These are phyloP conservation scores for Adoxophyes honmai DNA, from an alignment of 1,140 invertebrate genomes.

Conservation along the genomic window DNA sequence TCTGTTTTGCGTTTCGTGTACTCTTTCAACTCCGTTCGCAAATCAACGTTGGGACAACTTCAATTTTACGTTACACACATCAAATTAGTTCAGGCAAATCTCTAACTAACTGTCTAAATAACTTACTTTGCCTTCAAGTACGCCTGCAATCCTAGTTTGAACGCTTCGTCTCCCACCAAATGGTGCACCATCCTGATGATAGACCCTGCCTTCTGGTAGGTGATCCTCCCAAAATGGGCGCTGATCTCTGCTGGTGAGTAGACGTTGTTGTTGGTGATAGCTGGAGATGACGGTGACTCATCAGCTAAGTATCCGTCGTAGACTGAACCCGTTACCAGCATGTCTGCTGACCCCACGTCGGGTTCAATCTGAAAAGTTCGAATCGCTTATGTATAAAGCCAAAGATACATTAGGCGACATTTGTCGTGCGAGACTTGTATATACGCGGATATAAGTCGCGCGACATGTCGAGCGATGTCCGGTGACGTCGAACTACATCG, in stretches of 20 bases:
- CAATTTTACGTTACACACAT: too few species aligned
- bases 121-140: constrained; percentile 76
- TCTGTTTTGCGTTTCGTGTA: too few species aligned
- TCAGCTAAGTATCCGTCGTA: constrained; percentile 61
- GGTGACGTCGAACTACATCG: too few species aligned
- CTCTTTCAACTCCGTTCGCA: too few species aligned
- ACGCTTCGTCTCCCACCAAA: constrained; percentile 81
- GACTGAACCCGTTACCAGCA: constrained; percentile 59
- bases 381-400: background rate
- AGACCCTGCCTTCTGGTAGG: constrained; percentile 81
- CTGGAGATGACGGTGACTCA: constrained; percentile 33
- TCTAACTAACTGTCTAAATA: too few species aligned
- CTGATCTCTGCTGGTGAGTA: constrained; percentile 77
- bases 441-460: too few species aligned
- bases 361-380: constrained; percentile 49
- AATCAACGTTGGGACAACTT: too few species aligned
- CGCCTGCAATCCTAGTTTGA: constrained; percentile 78
- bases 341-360: constrained; percentile 46
- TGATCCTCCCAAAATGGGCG: constrained; percentile 79
- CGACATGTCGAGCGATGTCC: too few species aligned
- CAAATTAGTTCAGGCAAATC: too few species aligned
- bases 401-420: too few species aligned
- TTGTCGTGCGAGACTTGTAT: too few species aligned
- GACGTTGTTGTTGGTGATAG: constrained; percentile 59
- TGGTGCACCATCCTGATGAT: constrained; percentile 88